Percentiles rank a stretch among this genome's conserved stretches.
phyloP scores from a whole-genome alignment of 2,797 vertebrate species.

The Garrulus glandarius region DNA sequence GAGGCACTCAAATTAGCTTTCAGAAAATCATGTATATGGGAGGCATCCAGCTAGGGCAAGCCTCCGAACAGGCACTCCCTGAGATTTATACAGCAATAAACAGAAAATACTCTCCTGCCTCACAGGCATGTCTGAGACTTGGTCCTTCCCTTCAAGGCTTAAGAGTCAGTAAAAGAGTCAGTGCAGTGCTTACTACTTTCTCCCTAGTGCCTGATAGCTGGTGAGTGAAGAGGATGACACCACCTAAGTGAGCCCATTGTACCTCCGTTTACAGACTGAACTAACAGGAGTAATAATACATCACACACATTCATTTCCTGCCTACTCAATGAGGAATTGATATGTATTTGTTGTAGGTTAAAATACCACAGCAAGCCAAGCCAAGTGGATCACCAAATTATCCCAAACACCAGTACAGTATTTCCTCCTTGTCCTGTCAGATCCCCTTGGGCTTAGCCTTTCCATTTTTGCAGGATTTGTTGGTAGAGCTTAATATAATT shows the following conservation, averaged over 20 bases:
- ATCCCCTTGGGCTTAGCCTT: background rate
- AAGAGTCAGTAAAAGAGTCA: background rate
- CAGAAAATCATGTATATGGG: background rate
- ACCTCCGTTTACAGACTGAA: background rate
- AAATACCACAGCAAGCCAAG: background rate
- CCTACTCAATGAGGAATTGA: background rate
- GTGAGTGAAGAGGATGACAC: background rate
- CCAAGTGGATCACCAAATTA: background rate
- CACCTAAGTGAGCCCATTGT: background rate
- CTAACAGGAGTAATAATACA: background rate
- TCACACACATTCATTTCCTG: background rate
- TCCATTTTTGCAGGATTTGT: background rate
- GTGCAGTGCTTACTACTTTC: background rate
- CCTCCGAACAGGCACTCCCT: background rate
- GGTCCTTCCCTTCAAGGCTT: background rate
- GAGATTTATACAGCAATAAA: background rate
- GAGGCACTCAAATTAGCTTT: accelerated
- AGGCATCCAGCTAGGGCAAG: background rate
- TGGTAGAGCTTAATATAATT: background rate
- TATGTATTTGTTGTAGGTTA: background rate
- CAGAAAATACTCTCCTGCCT: background rate
- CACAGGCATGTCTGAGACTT: background rate
- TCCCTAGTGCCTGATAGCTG: background rate
- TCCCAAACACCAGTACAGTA: background rate
- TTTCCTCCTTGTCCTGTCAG: background rate